Base-by-base conservation (phyloP, 2,888 invertebrate genomes). In the Osedax fenrisi region DNA sequence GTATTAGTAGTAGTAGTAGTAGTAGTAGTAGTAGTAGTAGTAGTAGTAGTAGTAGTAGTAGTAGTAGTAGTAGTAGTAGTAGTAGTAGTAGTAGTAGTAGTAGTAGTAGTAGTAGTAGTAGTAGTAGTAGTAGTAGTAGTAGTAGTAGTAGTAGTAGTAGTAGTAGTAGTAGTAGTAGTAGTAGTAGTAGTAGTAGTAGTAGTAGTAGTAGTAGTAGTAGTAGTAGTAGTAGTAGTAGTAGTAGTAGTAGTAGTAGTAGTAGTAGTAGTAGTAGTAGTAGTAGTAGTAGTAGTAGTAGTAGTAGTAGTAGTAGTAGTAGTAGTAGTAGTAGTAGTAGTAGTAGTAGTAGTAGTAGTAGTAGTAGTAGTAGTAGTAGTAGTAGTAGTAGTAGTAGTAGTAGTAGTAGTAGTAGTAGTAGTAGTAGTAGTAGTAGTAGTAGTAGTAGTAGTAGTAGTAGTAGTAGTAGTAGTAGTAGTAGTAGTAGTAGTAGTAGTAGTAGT, bases 11-110 rank as follows among this genome's bases (percentile, higher is more conserved):
- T 22, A 68, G 68, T 68, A 26, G 68, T 22, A 68, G 68, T 68
- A 25, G 68, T 17, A 68, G 68, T 68, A 25, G 68, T 17, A 68
- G 68, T 68, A 25, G 68, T 22, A 68, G 68, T 68, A 25, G 68
- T 22, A 68, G 68, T 68, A 26, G 68, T 22, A 68, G 68, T 68
- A 26, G 68, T 22, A 68, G 68, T 68, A 26, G 68, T 22, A 68
- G 68, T 68, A 26, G 68, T 25, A 68, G 68, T 68, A 25, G 68
- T 25, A 68, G 68, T 68, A 25, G 68, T 25, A 68, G 68, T 68
- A 25, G 25, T 17, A 68, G 68, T 68, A 25, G 68, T 25, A 68
- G 68, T 68, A 25, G 25, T 25, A 68, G 68, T 68, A 25, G 68
- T 25, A 68, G 68, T 68, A 25, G 68, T 22, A 68, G 68, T 68